These are phyloP conservation scores for Ornithorhynchus anatinus DNA, from an alignment of 2,113 vertebrate species.

Conservation along the genomic window DNA sequence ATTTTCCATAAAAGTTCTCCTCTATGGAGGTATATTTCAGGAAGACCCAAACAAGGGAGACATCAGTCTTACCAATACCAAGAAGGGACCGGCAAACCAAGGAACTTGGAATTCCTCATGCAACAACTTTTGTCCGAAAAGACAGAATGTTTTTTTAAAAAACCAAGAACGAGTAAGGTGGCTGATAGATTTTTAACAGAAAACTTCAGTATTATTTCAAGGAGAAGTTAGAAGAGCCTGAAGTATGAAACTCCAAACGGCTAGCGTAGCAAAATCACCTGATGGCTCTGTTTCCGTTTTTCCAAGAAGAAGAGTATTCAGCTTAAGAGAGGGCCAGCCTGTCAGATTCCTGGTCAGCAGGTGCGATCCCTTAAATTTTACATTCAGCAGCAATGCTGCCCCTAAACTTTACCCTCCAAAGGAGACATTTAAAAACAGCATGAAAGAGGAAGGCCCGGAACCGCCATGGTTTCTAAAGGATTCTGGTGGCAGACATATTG, in stretches of 20 bases:
- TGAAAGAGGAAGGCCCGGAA: constrained; percentile 23
- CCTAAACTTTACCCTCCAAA: too few species aligned
- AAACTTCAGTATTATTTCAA: background rate
- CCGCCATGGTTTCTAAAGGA: constrained; percentile 38
- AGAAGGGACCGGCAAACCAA: too few species aligned
- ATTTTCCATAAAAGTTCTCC: constrained; percentile 33
- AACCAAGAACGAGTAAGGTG: background rate
- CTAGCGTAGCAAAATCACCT: background rate
- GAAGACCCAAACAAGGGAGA: too few species aligned
- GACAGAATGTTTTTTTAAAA: background rate
- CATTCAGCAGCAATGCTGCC: background rate
- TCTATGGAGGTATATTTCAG: background rate
- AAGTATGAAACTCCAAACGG: too few species aligned
- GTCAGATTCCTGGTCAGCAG: background rate
- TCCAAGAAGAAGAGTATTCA: background rate
- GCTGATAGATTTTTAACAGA: too few species aligned
- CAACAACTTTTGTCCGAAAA: too few species aligned
- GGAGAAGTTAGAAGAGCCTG: too few species aligned
- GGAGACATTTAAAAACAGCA: background rate
- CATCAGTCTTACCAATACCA: too few species aligned
- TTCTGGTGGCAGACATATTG: constrained; percentile 59
- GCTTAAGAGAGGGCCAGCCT: background rate
- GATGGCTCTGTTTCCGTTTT: background rate
- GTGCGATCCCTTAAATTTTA: constrained; percentile 1
- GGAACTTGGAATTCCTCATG: too few species aligned